These are phyloP conservation scores for Engystomops pustulosus DNA, from an alignment of 2,113 vertebrate species.

Conservation along the genomic window DNA sequence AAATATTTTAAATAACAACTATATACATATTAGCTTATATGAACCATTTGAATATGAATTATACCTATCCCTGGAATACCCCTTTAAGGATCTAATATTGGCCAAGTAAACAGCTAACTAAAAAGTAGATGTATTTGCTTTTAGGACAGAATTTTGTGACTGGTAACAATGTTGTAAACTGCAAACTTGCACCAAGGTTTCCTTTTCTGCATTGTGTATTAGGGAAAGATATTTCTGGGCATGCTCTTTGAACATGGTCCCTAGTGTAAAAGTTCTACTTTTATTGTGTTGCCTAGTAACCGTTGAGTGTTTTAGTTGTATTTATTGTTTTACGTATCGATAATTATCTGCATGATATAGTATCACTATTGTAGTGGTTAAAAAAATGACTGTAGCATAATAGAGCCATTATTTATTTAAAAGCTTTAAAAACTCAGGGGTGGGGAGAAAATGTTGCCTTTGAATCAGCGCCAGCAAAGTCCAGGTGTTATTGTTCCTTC, in stretches of 20 bases:
- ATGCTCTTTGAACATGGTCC: background rate
- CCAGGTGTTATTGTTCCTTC: constrained; percentile 48
- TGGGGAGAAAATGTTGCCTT: constrained; percentile 8
- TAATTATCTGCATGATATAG: constrained; percentile 25
- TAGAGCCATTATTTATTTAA: constrained; percentile 37
- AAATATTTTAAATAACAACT: too few species aligned
- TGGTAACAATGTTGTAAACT: too few species aligned
- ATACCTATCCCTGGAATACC: too few species aligned
- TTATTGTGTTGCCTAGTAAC: constrained; percentile 35
- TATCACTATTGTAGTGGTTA: constrained; percentile 21
- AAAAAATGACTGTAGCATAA: constrained; percentile 33
- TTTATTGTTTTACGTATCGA: constrained; percentile 19
- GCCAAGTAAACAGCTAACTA: too few species aligned
- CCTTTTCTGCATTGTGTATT: background rate
- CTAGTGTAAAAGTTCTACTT: constrained; percentile 10
- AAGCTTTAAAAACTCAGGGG: background rate
- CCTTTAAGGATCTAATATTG: too few species aligned
- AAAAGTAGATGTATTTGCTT: too few species aligned
- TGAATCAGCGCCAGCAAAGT: constrained; percentile 23
- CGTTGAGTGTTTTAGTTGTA: constrained; percentile 26
- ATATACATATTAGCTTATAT: too few species aligned
- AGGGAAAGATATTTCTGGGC: background rate
- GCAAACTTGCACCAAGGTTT: too few species aligned
- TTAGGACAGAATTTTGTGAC: too few species aligned
- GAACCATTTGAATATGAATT: too few species aligned